A percentile compares a stretch with the other conserved stretches of the same genome.
These are phyloP conservation scores for Tupaia tana DNA, from an alignment of 2,113 vertebrate genomes.

Conservation along the genomic window DNA sequence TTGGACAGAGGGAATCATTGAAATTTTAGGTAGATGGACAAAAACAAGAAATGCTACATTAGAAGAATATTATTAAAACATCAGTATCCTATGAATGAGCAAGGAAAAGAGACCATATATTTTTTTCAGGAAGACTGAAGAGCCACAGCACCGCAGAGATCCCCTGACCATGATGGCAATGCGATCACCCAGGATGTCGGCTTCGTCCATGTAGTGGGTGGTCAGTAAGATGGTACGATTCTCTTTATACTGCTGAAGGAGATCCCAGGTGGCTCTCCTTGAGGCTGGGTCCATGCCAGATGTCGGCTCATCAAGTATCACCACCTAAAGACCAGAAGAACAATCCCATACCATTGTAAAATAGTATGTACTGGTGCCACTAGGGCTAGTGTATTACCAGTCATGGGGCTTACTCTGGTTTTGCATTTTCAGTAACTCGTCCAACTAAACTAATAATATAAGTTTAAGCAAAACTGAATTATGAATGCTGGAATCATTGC, in stretches of 20 bases:
- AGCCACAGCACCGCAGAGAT: constrained; percentile 95
- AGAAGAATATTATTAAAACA: neutral
- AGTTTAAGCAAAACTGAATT: neutral
- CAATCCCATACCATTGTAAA: constrained; percentile 58
- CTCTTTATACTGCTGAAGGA: constrained; percentile 93
- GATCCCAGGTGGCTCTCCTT: constrained; percentile 94
- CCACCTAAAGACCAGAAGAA: constrained; percentile 87
- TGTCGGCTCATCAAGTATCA: constrained; percentile 97
- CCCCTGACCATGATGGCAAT: constrained; percentile 97
- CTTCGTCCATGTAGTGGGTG: constrained; percentile 98
- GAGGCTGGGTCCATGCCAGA: constrained; percentile 97
- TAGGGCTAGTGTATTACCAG: neutral
- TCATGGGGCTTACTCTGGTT: neutral
- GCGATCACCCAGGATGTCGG: constrained; percentile 96
- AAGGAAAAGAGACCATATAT: constrained; percentile 90
- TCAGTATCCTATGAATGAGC: neutral
- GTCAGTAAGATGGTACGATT: constrained; percentile 95
- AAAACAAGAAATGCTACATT: neutral
- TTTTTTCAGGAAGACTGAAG: constrained; percentile 95
- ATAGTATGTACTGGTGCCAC: neutral
- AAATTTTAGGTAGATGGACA: neutral
- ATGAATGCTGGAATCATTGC: constrained; percentile 2
- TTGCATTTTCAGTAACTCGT: constrained; percentile 11
- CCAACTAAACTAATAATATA: neutral
- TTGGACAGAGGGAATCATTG: neutral